Percentiles rank a stretch among this genome's conserved stretches.
Conservation (phyloP, 1,140 invertebrate species). For the Zelostemma sp. region DNA sequence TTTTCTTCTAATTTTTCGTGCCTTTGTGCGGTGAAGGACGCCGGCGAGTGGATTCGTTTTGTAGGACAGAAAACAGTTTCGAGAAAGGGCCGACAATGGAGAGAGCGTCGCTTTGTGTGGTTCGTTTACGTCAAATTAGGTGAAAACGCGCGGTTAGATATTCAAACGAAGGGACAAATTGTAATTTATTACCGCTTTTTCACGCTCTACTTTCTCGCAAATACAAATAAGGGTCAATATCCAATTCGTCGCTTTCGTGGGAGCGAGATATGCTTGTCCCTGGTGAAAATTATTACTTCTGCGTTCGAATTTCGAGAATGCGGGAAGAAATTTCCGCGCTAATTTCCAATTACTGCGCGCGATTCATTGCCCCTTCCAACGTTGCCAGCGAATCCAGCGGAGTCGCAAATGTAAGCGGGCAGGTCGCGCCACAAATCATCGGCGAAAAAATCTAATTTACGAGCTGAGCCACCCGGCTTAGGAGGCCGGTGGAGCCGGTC, state of each 20-base stretch:
- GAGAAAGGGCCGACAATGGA: conserved; percentile 5
- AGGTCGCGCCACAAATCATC: conserved; percentile 55
- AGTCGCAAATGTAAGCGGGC: conserved; percentile 8
- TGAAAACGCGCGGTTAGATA: conserved; percentile 2
- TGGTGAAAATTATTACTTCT: too few species aligned
- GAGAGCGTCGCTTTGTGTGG: neutral
- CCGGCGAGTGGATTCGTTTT: neutral
- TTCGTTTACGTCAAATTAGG: neutral
- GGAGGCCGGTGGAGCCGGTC: conserved; percentile 32
- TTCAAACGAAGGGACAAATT: conserved; percentile 7
- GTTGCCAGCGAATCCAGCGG: neutral
- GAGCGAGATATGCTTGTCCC: neutral
- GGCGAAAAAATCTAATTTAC: conserved; percentile 59
- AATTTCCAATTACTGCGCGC: conserved; percentile 30
- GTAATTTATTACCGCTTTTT: conserved; percentile 4
- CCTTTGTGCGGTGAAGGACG: neutral
- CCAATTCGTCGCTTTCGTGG: neutral
- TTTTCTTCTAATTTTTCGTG: neutral
- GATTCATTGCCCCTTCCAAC: conserved; percentile 11
- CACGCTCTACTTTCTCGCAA: neutral
- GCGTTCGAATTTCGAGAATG: neutral
- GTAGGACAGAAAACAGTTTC: neutral
- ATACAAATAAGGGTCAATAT: neutral
- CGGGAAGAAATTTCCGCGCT: conserved; percentile 7
- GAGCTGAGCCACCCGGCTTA: conserved; percentile 48